phyloP scores from a whole-genome alignment of 2,113 vertebrate genomes.

The Campylomormyrus numenius region DNA sequence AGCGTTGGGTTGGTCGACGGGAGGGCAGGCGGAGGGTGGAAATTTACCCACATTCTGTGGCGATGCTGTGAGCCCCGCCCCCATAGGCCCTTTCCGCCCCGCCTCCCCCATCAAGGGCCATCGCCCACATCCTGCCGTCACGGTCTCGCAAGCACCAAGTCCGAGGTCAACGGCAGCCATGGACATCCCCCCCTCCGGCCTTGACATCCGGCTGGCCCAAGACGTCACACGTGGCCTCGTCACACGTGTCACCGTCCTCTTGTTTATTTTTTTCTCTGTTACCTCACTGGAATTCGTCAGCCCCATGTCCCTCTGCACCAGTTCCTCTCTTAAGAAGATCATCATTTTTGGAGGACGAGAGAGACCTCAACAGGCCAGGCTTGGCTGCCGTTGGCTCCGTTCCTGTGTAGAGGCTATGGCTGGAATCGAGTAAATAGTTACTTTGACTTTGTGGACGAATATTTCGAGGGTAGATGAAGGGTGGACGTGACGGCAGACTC shows the following conservation, averaged over 20 bases:
- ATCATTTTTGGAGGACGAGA: background rate
- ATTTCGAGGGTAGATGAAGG: slow-evolving; percentile 27
- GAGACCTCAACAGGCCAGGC: background rate
- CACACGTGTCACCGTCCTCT: background rate
- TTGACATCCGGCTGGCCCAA: background rate
- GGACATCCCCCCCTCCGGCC: background rate
- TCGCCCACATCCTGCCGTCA: background rate
- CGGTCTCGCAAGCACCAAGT: background rate
- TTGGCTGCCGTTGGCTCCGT: background rate
- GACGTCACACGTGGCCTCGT: background rate
- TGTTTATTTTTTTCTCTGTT: background rate
- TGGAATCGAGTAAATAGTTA: slow-evolving; percentile 39
- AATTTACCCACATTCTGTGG: background rate
- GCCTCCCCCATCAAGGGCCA: background rate
- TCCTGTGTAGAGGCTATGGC: slow-evolving; percentile 8
- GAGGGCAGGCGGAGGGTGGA: background rate
- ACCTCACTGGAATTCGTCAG: background rate
- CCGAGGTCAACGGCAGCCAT: background rate
- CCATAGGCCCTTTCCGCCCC: background rate
- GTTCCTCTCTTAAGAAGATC: background rate
- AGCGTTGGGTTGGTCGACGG: background rate
- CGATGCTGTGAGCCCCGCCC: background rate
- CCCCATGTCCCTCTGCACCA: background rate
- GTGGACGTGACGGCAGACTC: slow-evolving; percentile 34
- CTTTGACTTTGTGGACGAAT: slow-evolving; percentile 29